Conservation (phyloP, 2,113 vertebrate genomes). For the Pogonocichla stellata region DNA sequence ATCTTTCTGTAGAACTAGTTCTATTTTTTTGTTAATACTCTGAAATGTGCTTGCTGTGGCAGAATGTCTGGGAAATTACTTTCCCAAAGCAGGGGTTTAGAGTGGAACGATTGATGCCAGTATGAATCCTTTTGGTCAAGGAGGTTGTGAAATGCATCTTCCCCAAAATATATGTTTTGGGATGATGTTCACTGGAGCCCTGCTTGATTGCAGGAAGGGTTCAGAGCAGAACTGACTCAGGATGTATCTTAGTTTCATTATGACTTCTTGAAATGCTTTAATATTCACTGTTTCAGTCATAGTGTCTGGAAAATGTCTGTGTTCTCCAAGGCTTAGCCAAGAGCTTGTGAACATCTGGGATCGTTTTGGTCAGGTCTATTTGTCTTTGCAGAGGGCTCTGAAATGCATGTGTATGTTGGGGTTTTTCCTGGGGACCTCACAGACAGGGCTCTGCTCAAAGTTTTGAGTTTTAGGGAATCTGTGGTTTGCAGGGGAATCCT, state of each 20-base stretch:
- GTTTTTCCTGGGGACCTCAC: neutral
- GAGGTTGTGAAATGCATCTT: neutral
- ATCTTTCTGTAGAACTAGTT: neutral
- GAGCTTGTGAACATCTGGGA: neutral
- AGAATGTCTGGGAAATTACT: neutral
- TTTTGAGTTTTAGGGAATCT: neutral
- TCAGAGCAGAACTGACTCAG: neutral
- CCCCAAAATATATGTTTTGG: neutral
- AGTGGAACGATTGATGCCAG: neutral
- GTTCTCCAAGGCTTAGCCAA: neutral
- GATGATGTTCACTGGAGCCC: neutral
- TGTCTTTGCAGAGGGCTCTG: neutral
- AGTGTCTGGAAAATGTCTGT: neutral
- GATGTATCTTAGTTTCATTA: neutral
- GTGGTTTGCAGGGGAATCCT: neutral
- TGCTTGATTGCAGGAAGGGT: neutral
- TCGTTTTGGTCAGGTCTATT: neutral
- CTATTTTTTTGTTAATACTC: neutral
- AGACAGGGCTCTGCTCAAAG: neutral
- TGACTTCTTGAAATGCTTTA: neutral
- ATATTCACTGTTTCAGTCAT: neutral
- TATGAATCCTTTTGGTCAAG: neutral
- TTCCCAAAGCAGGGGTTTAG: neutral
- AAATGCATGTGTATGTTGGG: neutral
- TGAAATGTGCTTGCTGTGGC: neutral